phyloP scores from a whole-genome alignment of 2,888 invertebrate species.

The Limenitis arthemis region DNA sequence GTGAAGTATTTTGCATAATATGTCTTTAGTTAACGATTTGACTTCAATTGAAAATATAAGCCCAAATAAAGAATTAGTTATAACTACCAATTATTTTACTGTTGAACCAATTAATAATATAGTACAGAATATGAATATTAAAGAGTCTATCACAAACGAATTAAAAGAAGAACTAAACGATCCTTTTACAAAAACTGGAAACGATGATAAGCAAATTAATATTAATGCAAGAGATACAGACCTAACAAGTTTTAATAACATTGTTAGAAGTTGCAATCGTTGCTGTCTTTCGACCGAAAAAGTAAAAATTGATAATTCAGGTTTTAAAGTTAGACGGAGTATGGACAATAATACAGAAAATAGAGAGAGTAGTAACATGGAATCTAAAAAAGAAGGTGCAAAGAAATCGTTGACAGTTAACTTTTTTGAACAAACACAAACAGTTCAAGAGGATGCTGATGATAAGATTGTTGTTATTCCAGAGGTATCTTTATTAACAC shows the following conservation, averaged over 20 bases:
- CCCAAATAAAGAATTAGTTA: constrained; percentile 38
- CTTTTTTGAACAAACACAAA: constrained; percentile 30
- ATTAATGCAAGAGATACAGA: constrained; percentile 21
- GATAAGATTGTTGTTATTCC: constrained; percentile 33
- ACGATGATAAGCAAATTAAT: constrained; percentile 5
- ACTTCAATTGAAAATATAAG: constrained; percentile 41
- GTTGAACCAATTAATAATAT: constrained; percentile 40
- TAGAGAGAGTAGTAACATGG: constrained; percentile 24
- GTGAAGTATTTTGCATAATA: constrained; percentile 40
- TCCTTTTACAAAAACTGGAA: constrained; percentile 17
- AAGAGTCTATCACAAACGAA: constrained; percentile 5
- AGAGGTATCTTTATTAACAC: constrained; percentile 39
- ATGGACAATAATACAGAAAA: constrained; percentile 33
- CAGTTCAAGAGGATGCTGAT: constrained; percentile 34
- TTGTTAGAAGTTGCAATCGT: constrained; percentile 38
- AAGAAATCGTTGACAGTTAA: constrained; percentile 34
- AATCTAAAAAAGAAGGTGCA: constrained; percentile 17
- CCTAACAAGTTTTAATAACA: constrained; percentile 22
- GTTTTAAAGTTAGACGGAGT: constrained; percentile 37
- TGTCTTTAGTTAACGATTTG: constrained; percentile 48
- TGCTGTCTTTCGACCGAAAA: constrained; percentile 36
- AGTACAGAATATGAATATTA: neutral
- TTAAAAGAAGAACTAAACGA: constrained; percentile 23
- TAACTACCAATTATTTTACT: constrained; percentile 51
- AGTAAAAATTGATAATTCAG: constrained; percentile 19